Base-by-base conservation (phyloP, 2,888 invertebrate species). In the Lochmaea crataegi region DNA sequence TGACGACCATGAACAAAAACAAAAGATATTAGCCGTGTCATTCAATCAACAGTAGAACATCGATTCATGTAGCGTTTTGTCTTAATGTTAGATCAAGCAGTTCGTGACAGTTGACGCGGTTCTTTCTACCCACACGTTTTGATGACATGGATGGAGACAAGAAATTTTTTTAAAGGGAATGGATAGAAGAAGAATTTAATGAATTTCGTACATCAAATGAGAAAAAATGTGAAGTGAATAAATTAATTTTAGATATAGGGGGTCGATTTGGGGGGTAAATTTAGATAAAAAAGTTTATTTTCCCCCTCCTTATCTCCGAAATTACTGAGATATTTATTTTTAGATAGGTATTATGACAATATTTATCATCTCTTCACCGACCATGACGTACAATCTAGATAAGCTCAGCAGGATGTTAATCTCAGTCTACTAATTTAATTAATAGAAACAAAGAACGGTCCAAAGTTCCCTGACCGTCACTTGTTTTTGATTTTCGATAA, bases 21-120 rank as follows among this genome's bases (percentile, higher is more conserved):
- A 72, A 71, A 66, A 71, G 60, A 51, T 51, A 68, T 68, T 68
- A 68, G 68, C 64, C 72, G 11, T 68, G 74, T 77, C 75, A 74
- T 72, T 73, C 74, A 74, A 77, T 77, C 75, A 77, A 77, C 74
- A 75, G 72, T 56, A 41, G 74, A 77, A 76, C 74, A 73, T 74
- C 73, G 74, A 74, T 71, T 71, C 75, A 66, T 76, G 75, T 76
- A 60, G 32, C 65, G 73, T 74, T 74, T 75, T 76, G 77, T 77
- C 77, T 76, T 56, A 66, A 71, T 67, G 61, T 68, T 70, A 73
- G 68, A 74, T 76, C 75, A 57, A 71, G 71, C 60, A 65, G 58
- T 60, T 77, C 75, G 75, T 77, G 77, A 77, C 60, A 60, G 38
- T 38, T 26, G 22, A 22, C 22, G 57, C 57, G 57, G 57, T 26